Evolutionary conservation across 2,797 vertebrate species (phyloP).

Genomic region (Crax fasciolata): DNA sequence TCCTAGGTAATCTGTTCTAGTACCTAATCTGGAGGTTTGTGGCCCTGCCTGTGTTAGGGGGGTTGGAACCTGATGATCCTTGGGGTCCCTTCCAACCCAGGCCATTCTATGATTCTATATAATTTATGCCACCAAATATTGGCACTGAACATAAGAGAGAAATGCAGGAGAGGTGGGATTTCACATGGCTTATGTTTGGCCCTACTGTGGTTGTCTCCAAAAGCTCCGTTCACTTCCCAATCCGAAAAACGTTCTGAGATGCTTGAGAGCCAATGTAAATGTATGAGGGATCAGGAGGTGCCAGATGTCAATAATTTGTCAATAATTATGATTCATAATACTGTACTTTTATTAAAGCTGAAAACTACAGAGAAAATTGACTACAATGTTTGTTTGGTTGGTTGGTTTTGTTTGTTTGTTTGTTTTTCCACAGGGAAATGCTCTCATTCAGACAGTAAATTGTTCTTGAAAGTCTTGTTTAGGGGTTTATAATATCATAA

Average conservation of each 20-base stretch:
- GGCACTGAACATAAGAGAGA: neutral
- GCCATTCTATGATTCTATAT: neutral
- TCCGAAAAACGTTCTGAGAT: neutral
- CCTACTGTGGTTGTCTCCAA: neutral
- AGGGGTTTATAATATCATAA: neutral
- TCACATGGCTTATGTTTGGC: neutral
- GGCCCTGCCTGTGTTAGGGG: too few relatives aligned
- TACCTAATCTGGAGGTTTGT: too few relatives aligned
- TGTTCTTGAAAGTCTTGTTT: neutral
- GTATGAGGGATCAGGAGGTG: neutral
- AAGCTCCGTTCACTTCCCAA: neutral
- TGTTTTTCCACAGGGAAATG: neutral
- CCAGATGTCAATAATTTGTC: neutral
- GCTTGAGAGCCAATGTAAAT: neutral
- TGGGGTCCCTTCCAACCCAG: too few relatives aligned
- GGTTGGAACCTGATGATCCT: too few relatives aligned
- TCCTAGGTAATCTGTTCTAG: too few relatives aligned
- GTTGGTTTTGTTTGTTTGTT: too few relatives aligned
- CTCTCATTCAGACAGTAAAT: neutral
- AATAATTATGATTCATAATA: fast-evolving
- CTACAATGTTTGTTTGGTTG: neutral
- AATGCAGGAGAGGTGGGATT: neutral
- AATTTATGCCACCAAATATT: neutral
- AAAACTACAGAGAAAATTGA: neutral
- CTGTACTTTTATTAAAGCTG: neutral